Conservation (phyloP, 2,797 vertebrate genomes). For the Ctenopoma multispine region DNA sequence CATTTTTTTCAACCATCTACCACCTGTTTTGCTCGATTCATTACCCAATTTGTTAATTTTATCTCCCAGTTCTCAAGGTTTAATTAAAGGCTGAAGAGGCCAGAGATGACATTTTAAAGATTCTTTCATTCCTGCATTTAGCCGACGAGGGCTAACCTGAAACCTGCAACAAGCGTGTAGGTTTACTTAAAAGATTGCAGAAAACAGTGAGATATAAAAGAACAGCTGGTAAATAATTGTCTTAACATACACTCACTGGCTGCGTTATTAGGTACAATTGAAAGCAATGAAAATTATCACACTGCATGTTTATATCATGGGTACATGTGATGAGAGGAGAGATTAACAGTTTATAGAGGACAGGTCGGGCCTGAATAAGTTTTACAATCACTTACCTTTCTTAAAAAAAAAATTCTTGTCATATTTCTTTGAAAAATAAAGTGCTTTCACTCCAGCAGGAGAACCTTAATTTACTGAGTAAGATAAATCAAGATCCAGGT, state of each 20-base stretch:
- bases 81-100: conserved; percentile 85
- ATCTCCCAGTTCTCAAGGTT: conserved; percentile 83
- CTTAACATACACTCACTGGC: background rate
- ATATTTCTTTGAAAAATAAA: conserved; percentile 25
- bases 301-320: conserved; percentile 36
- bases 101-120: conserved; percentile 84
- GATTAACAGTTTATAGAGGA: conserved; percentile 45
- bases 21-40: conserved; percentile 88
- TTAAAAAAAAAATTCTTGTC: conserved; percentile 40
- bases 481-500: conserved; percentile 35
- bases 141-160: conserved; percentile 61
- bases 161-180: conserved; percentile 31
- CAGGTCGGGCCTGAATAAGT: conserved; percentile 42
- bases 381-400: conserved; percentile 67
- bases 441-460: conserved; percentile 15
- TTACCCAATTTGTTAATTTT: conserved; percentile 88
- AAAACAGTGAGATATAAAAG: conserved; percentile 8
- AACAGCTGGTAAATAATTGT: conserved; percentile 1
- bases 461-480: conserved; percentile 22
- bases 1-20: conserved; percentile 85
- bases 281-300: conserved; percentile 7
- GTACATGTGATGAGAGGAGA: conserved; percentile 41
- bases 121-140: conserved; percentile 71
- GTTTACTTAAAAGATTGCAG: conserved; percentile 16
- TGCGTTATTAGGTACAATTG: no score